Evolutionary conservation across 2,888 invertebrate genomes (phyloP), one percentile per base, ranked within the genome.

Genomic region (Dolichopus griseipennis): DNA sequence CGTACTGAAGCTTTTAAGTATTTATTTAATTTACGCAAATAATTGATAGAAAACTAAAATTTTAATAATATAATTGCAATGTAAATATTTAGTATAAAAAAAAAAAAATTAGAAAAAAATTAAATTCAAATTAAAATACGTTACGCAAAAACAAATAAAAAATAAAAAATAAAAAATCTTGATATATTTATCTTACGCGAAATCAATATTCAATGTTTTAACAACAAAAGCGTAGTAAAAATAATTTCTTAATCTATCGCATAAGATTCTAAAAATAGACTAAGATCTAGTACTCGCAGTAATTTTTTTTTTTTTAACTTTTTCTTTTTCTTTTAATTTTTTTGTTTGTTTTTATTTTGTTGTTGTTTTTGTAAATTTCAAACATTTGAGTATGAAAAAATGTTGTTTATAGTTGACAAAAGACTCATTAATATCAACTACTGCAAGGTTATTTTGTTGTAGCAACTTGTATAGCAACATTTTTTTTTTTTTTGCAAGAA

Each of bases 191-290:
- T 37, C 37, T 37, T 52, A 41, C 6, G 52, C 52, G 52, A 52
- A n/a, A 52, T 52, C 52, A 52, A 52, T 52, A 52, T 9, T 52
- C 52, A 18, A 52, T 52, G 52, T 52, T 52, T 27, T 52, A 52
- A 52, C 52, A 52, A 52, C 52, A 52, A 52, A n/a, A 52, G 52
- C 52, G 52, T 52, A 52, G 52, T 52, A 52, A 52, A 12, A 52
- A 52, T 52, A 52, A 52, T 52, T 52, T 52, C 52, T 52, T 52
- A 52, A 52, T 52, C 52, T 52, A 52, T 52, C 52, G 52, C n/a
- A 52, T 52, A n/a, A 52, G n/a, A 18, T 52, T 52, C 52, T 52
- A 52, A 52, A 52, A 52, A 52, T 52, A 52, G n/a, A 52, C 52
- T 27, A 27, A 27, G 27, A 27, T 5, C 27, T 52, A 52, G 37